Conservation (phyloP, 2,888 invertebrate species). For the Acanthosoma haemorrhoidale region DNA sequence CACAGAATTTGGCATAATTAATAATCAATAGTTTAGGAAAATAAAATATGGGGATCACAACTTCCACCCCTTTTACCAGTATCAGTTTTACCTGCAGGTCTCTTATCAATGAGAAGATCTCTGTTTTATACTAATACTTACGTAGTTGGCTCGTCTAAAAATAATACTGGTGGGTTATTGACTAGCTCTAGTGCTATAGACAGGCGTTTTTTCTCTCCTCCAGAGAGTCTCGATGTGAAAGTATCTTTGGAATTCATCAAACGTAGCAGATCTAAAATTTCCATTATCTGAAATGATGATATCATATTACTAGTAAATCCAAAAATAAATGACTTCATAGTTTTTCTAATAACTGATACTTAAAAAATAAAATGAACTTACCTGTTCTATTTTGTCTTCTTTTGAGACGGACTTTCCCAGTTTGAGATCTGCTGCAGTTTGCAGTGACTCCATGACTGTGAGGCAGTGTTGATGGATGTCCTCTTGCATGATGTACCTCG, state of each 20-base stretch:
- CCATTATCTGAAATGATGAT: constrained; percentile 61
- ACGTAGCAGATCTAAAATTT: constrained; percentile 76
- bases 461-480: constrained; percentile 80
- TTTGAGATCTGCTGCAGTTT: constrained; percentile 83
- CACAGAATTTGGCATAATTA: too few species aligned
- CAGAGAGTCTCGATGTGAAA: constrained; percentile 68
- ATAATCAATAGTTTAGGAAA: too few species aligned
- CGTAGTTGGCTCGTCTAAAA: constrained; percentile 96
- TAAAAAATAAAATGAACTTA: too few species aligned
- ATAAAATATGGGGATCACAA: too few species aligned
- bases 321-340: neutral
- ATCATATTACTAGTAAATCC: neutral
- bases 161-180: constrained; percentile 91
- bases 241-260: constrained; percentile 69
- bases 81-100: too few species aligned
- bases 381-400: constrained; percentile 63
- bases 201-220: constrained; percentile 88
- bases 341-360: neutral
- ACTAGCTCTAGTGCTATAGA: constrained; percentile 88
- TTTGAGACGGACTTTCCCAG: constrained; percentile 60
- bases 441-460: constrained; percentile 82
- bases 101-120: neutral
- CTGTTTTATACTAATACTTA: constrained; percentile 49
- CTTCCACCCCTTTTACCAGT: too few species aligned
- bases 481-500: constrained; percentile 94